A percentile compares a stretch with the other conserved stretches of the same genome.
phyloP scores from a whole-genome alignment of 2,797 vertebrate genomes.

The Onychomys leucogaster region DNA sequence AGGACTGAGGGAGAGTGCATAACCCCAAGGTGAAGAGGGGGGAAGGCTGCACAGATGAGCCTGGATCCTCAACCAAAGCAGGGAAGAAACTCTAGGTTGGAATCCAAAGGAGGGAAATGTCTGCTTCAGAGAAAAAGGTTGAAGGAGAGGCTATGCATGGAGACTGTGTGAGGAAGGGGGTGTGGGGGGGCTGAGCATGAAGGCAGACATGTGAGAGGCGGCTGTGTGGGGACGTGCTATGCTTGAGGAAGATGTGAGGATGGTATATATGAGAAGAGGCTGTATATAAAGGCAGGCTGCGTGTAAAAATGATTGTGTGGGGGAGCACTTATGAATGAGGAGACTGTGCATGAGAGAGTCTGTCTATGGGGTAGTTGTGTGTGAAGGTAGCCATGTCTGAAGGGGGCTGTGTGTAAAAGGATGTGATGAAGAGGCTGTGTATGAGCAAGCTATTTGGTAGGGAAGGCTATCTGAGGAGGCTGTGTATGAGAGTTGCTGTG shows the following conservation, averaged over 20 bases:
- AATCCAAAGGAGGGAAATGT: background rate
- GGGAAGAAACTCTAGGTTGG: background rate
- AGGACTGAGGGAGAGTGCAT: background rate
- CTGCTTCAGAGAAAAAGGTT: background rate
- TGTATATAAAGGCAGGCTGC: background rate
- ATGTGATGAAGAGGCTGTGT: background rate
- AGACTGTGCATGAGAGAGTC: background rate
- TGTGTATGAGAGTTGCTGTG: background rate
- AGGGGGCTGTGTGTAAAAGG: background rate
- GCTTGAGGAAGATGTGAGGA: background rate
- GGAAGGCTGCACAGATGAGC: background rate
- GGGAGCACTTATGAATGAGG: background rate
- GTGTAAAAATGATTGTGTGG: background rate
- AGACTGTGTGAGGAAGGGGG: background rate
- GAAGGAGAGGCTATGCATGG: rapidly evolving
- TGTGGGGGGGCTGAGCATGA: background rate
- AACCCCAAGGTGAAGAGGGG: background rate
- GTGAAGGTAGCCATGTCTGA: too few relatives aligned
- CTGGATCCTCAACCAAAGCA: background rate
- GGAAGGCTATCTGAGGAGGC: background rate
- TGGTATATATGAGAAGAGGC: background rate
- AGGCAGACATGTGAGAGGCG: background rate
- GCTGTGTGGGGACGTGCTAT: background rate
- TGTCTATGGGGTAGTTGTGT: background rate
- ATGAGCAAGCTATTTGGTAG: background rate